Conservation (phyloP, 2,888 invertebrate species). For the Ectemnius continuus region DNA sequence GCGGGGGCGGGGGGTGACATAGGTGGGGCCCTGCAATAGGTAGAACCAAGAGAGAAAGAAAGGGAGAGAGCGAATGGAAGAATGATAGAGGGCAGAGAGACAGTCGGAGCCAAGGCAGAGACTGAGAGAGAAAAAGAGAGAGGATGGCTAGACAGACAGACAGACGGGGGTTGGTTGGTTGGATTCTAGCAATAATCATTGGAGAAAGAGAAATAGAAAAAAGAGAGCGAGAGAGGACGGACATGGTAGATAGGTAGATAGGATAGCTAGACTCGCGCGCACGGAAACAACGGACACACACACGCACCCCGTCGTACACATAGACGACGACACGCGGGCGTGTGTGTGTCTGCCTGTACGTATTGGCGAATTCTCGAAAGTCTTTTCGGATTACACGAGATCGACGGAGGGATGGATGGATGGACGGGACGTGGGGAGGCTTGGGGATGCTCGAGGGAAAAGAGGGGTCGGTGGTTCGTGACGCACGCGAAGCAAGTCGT, state of each 20-base stretch:
- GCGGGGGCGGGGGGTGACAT: too few relatives aligned
- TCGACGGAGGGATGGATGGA: too few relatives aligned
- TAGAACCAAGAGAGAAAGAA: too few relatives aligned
- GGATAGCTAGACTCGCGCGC: not conserved
- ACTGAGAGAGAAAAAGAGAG: not conserved
- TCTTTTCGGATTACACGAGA: not conserved
- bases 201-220: not conserved
- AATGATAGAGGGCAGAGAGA: too few relatives aligned
- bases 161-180: not conserved
- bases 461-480: too few relatives aligned
- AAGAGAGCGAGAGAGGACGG: not conserved
- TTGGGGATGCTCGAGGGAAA: too few relatives aligned
- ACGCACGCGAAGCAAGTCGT: too few relatives aligned
- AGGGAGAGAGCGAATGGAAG: not conserved
- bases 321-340: too few relatives aligned
- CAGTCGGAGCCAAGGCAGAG: not conserved
- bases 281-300: not conserved
- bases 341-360: not conserved
- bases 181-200: not conserved
- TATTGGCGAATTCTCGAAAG: conserved; percentile 3
- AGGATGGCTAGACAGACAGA: not conserved
- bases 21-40: too few relatives aligned
- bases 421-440: too few relatives aligned
- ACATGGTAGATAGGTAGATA: not conserved
- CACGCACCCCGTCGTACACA: too few relatives aligned